phyloP scores from a whole-genome alignment of 2,888 invertebrate species.

The Pinctada fucata region DNA sequence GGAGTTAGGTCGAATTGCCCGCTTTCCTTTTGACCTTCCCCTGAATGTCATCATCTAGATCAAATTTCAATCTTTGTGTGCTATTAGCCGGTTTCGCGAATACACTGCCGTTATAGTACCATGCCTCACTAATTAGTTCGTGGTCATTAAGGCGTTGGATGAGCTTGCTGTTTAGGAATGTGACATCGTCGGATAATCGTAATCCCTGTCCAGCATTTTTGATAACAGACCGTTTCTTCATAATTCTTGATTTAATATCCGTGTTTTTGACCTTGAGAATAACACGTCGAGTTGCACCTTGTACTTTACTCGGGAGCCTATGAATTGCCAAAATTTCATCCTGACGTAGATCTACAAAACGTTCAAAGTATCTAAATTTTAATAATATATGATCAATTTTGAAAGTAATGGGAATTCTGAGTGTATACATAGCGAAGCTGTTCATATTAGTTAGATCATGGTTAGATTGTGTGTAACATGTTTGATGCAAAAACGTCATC shows the following conservation, averaged over 20 bases:
- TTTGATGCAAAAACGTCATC: no score
- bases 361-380: no score
- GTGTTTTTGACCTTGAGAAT: constrained; percentile 1
- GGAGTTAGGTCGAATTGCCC: no score
- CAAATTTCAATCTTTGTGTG: no score
- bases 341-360: not conserved
- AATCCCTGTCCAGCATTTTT: constrained; percentile 5
- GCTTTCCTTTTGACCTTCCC: no score
- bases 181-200: constrained; percentile 1
- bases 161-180: not conserved
- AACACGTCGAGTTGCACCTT: not conserved
- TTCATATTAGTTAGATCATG: no score
- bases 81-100: not conserved
- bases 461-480: no score
- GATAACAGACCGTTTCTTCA: not conserved
- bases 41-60: no score
- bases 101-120: constrained; percentile 5
- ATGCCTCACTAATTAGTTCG: not conserved
- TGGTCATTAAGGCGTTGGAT: constrained; percentile 3
- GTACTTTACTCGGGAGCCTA: not conserved
- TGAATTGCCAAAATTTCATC: constrained; percentile 1
- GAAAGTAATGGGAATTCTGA: no score
- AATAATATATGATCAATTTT: no score
- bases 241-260: not conserved
- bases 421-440: no score